phyloP scores from a whole-genome alignment of 2,888 invertebrate species.

The Nemotelus pantherinus region DNA sequence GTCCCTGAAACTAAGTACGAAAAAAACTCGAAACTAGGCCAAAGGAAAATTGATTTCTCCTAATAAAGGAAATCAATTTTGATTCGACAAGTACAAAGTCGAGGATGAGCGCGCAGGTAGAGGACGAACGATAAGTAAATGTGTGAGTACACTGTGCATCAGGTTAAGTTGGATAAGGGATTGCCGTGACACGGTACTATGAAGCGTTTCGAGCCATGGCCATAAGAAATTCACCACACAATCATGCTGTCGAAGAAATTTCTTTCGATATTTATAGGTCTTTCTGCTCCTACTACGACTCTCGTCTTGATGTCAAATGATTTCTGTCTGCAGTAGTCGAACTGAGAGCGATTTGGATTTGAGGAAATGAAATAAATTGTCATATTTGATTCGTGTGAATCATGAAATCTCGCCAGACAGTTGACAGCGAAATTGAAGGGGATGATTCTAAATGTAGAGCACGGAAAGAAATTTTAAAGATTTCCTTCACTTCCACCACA shows the following conservation, averaged over 20 bases:
- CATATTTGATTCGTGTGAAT: too few species aligned
- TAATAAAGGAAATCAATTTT: constrained; percentile 25
- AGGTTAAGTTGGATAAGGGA: not conserved
- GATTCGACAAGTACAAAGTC: not conserved
- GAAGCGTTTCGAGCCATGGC: not conserved
- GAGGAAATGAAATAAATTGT: too few species aligned
- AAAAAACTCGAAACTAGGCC: too few species aligned
- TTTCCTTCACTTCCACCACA: too few species aligned
- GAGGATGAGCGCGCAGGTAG: not conserved
- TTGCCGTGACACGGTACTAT: not conserved
- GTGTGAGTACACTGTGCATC: not conserved
- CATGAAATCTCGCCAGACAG: too few species aligned
- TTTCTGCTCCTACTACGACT: not conserved
- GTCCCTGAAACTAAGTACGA: not conserved
- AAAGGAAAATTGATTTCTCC: constrained; percentile 8
- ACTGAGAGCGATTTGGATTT: not conserved
- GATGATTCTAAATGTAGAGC: too few species aligned
- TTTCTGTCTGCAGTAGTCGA: not conserved
- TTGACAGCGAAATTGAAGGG: too few species aligned
- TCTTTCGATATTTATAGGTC: constrained; percentile 11
- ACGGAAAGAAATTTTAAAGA: too few species aligned
- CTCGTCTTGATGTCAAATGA: constrained; percentile 15
- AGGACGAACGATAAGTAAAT: not conserved
- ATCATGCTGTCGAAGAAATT: not conserved
- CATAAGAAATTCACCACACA: constrained; percentile 19